A percentile compares a stretch with the other conserved stretches of the same genome.
Evolutionary conservation across 92 coral and sea anemone species (phyloP).

Genomic region (Parazoanthus darwini): DNA sequence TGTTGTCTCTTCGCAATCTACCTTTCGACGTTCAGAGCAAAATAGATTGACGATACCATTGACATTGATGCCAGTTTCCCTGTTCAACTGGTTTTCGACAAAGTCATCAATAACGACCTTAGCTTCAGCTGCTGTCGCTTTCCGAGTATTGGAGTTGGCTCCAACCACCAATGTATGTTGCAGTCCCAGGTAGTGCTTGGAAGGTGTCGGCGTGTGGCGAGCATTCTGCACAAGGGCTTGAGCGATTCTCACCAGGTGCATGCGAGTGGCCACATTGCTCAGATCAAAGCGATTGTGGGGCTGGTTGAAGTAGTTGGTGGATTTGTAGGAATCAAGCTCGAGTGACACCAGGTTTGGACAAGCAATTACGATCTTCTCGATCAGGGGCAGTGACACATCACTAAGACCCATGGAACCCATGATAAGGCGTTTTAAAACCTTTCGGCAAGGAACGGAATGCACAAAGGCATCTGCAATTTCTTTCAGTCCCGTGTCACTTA

Average conservation of each 20-base stretch:
- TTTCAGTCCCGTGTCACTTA: slow-evolving; percentile 49
- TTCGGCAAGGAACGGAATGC: slow-evolving; percentile 47
- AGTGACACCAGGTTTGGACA: slow-evolving; percentile 62
- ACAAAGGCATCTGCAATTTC: slow-evolving; percentile 39
- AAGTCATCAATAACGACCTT: slow-evolving; percentile 50
- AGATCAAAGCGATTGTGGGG: slow-evolving; percentile 64
- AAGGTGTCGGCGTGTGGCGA: background rate
- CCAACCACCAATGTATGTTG: slow-evolving; percentile 63
- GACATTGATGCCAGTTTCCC: slow-evolving; percentile 54
- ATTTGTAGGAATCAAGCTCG: slow-evolving; percentile 67
- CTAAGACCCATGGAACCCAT: slow-evolving; percentile 60
- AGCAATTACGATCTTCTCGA: slow-evolving; percentile 56
- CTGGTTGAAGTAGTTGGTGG: slow-evolving; percentile 63
- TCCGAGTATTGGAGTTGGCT: slow-evolving; percentile 23
- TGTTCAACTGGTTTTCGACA: slow-evolving; percentile 43
- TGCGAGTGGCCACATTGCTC: slow-evolving; percentile 37
- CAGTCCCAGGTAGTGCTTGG: slow-evolving; percentile 63
- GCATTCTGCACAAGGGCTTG: slow-evolving; percentile 56
- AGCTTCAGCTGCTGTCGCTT: slow-evolving; percentile 32
- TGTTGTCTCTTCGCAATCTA: slow-evolving; percentile 21
- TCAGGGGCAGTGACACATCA: slow-evolving; percentile 54
- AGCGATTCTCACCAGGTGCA: slow-evolving; percentile 43
- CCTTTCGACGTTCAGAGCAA: slow-evolving; percentile 24
- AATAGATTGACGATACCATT: slow-evolving; percentile 55
- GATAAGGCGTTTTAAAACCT: slow-evolving; percentile 45